Evolutionary conservation across 2,888 invertebrate genomes (phyloP).

Genomic region (Lepidochrysops patricia): DNA sequence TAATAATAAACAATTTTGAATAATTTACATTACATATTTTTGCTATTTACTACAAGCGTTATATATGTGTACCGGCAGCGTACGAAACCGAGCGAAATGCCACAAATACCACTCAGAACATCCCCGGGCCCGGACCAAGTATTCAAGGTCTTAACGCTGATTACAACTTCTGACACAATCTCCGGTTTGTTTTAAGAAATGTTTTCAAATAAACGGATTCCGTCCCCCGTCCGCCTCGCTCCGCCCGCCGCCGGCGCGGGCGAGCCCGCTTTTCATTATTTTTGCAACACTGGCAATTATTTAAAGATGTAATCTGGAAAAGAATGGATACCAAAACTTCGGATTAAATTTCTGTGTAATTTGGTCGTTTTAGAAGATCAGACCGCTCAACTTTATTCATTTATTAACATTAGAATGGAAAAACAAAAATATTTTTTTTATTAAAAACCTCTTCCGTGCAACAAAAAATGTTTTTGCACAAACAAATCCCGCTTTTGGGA

Average conservation of each 20-base stretch:
- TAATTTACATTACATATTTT: background rate
- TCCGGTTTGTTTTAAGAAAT: conserved; percentile 44
- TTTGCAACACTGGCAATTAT: conserved; percentile 14
- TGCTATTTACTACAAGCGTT: background rate
- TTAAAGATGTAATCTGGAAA: conserved; percentile 12
- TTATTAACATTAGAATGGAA: background rate
- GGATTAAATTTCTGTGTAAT: conserved; percentile 11
- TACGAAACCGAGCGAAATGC: background rate
- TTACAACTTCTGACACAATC: conserved; percentile 55
- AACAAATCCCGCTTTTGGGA: background rate
- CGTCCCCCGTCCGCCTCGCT: background rate
- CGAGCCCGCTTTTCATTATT: conserved; percentile 7
- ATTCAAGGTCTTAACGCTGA: conserved; percentile 51
- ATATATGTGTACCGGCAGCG: too few relatives aligned
- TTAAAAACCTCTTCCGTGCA: background rate
- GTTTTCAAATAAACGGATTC: conserved; percentile 37
- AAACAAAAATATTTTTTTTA: background rate
- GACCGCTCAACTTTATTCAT: conserved; percentile 11
- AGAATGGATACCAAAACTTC: conserved; percentile 10
- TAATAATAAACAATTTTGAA: too few relatives aligned
- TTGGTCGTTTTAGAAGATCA: background rate
- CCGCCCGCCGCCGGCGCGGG: background rate
- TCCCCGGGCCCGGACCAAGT: conserved; percentile 31
- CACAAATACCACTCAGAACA: background rate
- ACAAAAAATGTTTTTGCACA: background rate